These are phyloP conservation scores for Cavia aperea DNA, from an alignment of 2,113 vertebrate genomes.

Conservation along the genomic window DNA sequence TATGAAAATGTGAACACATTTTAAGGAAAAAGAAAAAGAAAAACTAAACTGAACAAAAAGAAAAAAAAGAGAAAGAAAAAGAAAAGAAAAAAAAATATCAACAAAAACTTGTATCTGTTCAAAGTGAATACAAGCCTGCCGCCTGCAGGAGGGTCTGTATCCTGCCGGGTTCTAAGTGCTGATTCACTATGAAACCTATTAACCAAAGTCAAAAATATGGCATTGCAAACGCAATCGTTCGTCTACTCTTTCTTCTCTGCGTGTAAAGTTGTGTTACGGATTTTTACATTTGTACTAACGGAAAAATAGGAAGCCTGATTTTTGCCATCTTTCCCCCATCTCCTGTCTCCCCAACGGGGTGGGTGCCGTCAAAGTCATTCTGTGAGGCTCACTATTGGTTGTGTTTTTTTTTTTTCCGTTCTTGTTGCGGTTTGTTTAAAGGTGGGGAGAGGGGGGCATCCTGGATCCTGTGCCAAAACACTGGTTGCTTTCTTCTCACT, in stretches of 20 bases:
- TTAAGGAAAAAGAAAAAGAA: constrained; percentile 72
- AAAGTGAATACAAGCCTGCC: constrained; percentile 84
- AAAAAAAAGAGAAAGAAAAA: constrained; percentile 57
- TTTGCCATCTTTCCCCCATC: constrained; percentile 64
- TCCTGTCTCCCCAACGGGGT: constrained; percentile 43
- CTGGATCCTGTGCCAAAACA: constrained; percentile 75
- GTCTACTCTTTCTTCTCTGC: constrained; percentile 82
- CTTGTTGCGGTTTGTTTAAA: neutral
- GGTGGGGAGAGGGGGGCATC: constrained; percentile 36
- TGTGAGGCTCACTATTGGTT: constrained; percentile 1
- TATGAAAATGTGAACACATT: constrained; percentile 79
- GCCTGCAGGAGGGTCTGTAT: constrained; percentile 79
- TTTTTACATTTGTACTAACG: constrained; percentile 92
- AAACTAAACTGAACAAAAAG: constrained; percentile 64
- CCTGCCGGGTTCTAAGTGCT: constrained; percentile 85
- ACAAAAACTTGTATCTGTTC: constrained; percentile 78
- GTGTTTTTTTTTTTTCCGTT: neutral
- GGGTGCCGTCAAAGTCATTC: constrained; percentile 63
- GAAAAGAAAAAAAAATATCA: constrained; percentile 51
- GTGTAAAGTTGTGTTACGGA: constrained; percentile 84
- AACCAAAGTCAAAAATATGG: constrained; percentile 97
- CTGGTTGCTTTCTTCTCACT: constrained; percentile 58
- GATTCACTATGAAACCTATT: constrained; percentile 89
- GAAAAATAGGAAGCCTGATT: constrained; percentile 68
- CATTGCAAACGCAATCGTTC: constrained; percentile 85